phyloP scores from a whole-genome alignment of 2,888 invertebrate genomes.

The Psylliodes chrysocephalus region DNA sequence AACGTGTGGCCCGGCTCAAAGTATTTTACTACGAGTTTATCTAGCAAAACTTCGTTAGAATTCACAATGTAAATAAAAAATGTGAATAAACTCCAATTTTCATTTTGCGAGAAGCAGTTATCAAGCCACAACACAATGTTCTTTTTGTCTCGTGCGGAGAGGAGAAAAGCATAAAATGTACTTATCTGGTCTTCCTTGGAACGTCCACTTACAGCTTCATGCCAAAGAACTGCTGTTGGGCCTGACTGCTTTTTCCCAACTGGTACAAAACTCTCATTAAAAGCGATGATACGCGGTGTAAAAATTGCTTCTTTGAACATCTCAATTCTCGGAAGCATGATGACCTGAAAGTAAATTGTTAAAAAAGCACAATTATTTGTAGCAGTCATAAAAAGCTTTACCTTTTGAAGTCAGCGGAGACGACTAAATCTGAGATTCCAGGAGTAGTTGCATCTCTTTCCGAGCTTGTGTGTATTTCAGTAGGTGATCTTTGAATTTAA shows the following conservation, averaged over 20 bases:
- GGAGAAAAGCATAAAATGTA: neutral
- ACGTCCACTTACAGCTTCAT: neutral
- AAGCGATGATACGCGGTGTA: neutral
- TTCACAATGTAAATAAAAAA: neutral
- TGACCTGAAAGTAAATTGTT: no score
- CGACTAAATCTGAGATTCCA: no score
- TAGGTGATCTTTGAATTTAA: no score
- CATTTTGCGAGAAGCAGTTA: neutral
- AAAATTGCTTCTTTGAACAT: neutral
- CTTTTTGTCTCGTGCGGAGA: neutral
- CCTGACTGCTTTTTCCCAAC: neutral
- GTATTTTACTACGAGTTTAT: neutral
- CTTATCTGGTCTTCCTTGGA: neutral
- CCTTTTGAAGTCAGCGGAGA: no score
- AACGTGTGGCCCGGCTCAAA: neutral
- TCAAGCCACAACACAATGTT: neutral
- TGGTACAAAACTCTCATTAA: neutral
- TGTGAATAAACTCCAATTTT: neutral
- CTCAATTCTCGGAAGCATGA: neutral
- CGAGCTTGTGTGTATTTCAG: no score
- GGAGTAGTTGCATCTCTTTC: no score
- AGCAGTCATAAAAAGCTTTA: no score
- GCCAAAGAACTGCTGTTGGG: neutral
- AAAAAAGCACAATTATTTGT: no score
- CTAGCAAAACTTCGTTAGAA: neutral